Percentiles rank a stretch among this genome's conserved stretches.
phyloP scores from a whole-genome alignment of 2,888 invertebrate species.

The Tinea trinotella region DNA sequence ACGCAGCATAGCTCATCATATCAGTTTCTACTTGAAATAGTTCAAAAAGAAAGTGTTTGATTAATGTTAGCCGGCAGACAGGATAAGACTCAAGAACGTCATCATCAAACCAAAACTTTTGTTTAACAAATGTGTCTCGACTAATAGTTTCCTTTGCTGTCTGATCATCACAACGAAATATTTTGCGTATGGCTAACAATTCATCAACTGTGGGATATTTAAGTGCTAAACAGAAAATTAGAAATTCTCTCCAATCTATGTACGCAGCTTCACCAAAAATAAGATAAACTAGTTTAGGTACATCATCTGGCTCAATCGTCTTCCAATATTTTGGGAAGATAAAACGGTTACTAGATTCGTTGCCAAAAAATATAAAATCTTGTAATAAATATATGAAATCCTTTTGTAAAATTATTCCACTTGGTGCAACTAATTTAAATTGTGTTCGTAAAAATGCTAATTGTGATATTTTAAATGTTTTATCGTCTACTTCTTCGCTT shows the following conservation, averaged over 20 bases:
- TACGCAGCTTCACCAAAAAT: slow-evolving; percentile 71
- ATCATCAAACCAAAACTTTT: slow-evolving; percentile 53
- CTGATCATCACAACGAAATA: slow-evolving; percentile 60
- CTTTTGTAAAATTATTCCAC: slow-evolving; percentile 53
- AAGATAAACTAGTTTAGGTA: slow-evolving; percentile 49
- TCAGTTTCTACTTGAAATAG: slow-evolving; percentile 63
- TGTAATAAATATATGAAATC: slow-evolving; percentile 65
- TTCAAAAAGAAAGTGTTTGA: slow-evolving; percentile 72
- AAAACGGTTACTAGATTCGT: slow-evolving; percentile 48
- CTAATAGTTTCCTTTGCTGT: slow-evolving; percentile 44
- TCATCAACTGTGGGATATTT: slow-evolving; percentile 68
- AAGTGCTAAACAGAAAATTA: slow-evolving; percentile 72
- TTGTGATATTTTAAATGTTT: slow-evolving; percentile 50
- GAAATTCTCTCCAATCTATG: slow-evolving; percentile 78
- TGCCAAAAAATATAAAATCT: slow-evolving; percentile 63
- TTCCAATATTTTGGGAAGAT: slow-evolving; percentile 54
- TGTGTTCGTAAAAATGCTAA: slow-evolving; percentile 45
- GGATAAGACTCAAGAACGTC: slow-evolving; percentile 39
- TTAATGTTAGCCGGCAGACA: slow-evolving; percentile 41
- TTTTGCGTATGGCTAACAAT: slow-evolving; percentile 58
- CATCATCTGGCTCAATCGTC: slow-evolving; percentile 48
- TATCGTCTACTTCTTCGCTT: slow-evolving; percentile 26
- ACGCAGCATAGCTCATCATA: slow-evolving; percentile 73
- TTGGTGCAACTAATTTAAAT: slow-evolving; percentile 56
- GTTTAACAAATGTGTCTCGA: slow-evolving; percentile 41